phyloP scores from a whole-genome alignment of 2,113 vertebrate genomes.

The Steatornis caripensis region DNA sequence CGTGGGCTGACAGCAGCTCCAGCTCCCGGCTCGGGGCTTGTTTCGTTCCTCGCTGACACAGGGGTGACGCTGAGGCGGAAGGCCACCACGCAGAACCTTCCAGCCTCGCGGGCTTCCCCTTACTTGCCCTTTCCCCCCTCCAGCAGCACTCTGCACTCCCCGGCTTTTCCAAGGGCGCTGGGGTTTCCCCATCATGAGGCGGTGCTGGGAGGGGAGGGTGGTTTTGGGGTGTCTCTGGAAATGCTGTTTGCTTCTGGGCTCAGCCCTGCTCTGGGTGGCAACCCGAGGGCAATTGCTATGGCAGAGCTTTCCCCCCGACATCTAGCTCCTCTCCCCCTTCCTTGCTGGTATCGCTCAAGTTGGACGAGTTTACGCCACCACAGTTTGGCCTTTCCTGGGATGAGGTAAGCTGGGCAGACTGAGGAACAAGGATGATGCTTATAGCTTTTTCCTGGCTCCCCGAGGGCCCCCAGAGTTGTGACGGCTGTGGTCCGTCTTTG shows the following conservation, averaged over 20 bases:
- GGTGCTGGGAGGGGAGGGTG: accelerated
- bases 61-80: background rate
- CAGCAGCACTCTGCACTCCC: accelerated
- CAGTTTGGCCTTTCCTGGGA: background rate
- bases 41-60: constrained; percentile 15
- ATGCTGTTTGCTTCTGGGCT: background rate
- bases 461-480: accelerated
- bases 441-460: background rate
- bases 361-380: background rate
- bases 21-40: background rate
- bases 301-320: background rate
- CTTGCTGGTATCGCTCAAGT: accelerated
- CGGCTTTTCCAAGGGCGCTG: background rate
- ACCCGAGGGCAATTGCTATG: background rate
- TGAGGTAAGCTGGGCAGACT: background rate
- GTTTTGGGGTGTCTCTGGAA: background rate
- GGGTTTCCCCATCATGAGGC: background rate
- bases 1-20: background rate
- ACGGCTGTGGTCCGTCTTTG: background rate
- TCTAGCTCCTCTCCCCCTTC: background rate
- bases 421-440: background rate
- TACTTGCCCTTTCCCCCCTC: background rate
- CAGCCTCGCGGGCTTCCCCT: background rate
- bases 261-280: accelerated
- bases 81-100: background rate